Evolutionary conservation across 2,113 vertebrate species (phyloP).

Genomic region (Microtus pennsylvanicus): DNA sequence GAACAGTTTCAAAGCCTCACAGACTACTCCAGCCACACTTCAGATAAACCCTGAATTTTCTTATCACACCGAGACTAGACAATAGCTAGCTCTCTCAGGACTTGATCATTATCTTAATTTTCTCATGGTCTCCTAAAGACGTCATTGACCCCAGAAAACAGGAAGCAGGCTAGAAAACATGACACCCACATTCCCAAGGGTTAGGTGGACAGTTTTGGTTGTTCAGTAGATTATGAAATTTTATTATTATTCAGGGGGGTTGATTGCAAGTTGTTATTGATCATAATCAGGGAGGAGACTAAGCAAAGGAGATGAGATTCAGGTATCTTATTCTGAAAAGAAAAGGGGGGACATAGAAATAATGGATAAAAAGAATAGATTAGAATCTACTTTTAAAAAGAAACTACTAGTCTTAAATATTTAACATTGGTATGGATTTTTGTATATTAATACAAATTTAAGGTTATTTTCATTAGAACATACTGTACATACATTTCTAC

Average conservation of each 20-base stretch:
- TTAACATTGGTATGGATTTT: not conserved
- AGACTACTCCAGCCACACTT: not conserved
- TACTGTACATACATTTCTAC: not conserved
- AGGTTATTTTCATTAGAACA: not conserved
- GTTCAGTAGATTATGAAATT: not conserved
- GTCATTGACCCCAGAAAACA: not conserved
- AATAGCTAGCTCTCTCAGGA: not conserved
- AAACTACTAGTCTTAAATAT: not conserved
- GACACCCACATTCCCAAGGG: not conserved
- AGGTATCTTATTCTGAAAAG: not conserved
- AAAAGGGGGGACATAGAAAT: not conserved
- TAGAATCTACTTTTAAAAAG: not conserved
- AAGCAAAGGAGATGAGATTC: not conserved
- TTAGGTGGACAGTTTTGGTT: not conserved
- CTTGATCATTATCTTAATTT: not conserved
- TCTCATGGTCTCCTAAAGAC: not conserved
- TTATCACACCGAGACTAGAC: not conserved
- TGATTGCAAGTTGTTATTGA: not conserved
- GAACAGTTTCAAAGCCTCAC: not conserved
- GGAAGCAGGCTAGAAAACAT: not conserved
- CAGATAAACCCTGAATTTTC: not conserved
- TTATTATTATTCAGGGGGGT: not conserved
- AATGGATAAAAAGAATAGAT: not conserved
- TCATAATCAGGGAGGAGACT: not conserved
- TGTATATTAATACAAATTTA: not conserved